A percentile compares a stretch with the other conserved stretches of the same genome.
Conservation (phyloP, 1,140 invertebrate genomes). For the Atta texana region DNA sequence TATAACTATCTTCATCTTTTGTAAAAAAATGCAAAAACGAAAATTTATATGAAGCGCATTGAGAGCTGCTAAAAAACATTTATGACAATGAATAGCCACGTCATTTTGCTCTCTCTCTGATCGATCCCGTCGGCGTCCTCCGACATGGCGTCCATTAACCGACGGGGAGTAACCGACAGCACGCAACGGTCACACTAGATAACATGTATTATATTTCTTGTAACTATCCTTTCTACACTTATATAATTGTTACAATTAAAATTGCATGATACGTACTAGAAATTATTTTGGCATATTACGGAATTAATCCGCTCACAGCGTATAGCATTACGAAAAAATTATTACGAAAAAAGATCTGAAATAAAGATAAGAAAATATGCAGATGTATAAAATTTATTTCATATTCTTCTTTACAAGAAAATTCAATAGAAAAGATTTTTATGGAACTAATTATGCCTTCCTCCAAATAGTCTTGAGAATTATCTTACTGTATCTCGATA, state of each 20-base stretch:
- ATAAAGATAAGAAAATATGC: neutral
- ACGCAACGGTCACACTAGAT: neutral
- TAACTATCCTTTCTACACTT: neutral
- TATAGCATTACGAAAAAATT: neutral
- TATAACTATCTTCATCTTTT: neutral
- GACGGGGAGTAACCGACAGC: conserved; percentile 24
- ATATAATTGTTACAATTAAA: neutral
- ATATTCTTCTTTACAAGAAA: neutral
- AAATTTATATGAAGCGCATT: neutral
- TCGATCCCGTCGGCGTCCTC: conserved; percentile 44
- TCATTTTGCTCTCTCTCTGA: conserved; percentile 14
- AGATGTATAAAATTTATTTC: neutral
- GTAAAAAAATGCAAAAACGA: neutral
- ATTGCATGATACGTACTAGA: too few relatives aligned
- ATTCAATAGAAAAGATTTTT: neutral
- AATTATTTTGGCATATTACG: neutral
- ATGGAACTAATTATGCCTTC: neutral
- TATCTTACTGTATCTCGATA: neutral
- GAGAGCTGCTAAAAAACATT: conserved; percentile 22
- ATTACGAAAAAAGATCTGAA: neutral
- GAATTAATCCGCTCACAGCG: neutral
- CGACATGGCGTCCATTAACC: conserved; percentile 28
- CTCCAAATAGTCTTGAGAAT: neutral
- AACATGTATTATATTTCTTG: neutral
- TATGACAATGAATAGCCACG: neutral